Conservation (phyloP, 2,113 vertebrate species). For the Megalops atlanticus region DNA sequence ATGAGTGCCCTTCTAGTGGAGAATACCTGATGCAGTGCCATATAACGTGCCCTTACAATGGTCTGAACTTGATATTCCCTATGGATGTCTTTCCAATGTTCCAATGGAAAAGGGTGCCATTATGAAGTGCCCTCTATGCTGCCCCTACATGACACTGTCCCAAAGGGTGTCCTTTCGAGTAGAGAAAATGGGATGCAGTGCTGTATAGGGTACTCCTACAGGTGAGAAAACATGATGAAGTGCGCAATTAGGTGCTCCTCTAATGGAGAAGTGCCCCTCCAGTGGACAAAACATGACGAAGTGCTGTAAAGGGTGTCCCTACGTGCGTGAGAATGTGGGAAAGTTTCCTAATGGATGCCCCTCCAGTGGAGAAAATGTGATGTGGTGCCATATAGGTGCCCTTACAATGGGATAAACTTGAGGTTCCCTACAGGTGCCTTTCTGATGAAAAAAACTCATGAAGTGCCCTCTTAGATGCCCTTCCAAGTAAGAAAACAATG, state of each 20-base stretch:
- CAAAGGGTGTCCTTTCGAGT: no score
- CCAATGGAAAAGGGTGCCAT: slow-evolving; percentile 3
- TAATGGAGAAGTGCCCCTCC: slow-evolving; percentile 10
- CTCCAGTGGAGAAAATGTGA: slow-evolving; percentile 12
- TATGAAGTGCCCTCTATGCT: no score
- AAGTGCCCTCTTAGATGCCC: not conserved
- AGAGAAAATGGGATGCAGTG: not conserved
- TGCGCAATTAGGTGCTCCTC: not conserved
- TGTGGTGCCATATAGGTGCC: slow-evolving; percentile 9
- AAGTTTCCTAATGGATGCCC: slow-evolving; percentile 23
- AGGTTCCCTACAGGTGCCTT: not conserved
- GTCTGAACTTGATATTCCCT: no score
- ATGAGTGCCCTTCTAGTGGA: no score
- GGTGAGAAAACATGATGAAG: not conserved
- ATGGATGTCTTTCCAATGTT: not conserved
- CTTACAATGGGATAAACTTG: slow-evolving; percentile 5
- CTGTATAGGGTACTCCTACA: not conserved
- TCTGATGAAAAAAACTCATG: not conserved
- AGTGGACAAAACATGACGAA: no score
- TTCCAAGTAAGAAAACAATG: not conserved
- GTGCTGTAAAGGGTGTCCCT: slow-evolving; percentile 19
- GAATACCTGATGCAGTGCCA: slow-evolving; percentile 13
- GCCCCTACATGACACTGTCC: no score
- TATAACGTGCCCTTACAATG: no score
- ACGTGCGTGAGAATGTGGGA: slow-evolving; percentile 1